Evolutionary conservation across 2,113 vertebrate genomes (phyloP), one percentile per base, ranked within the genome.

Genomic region (Daphoenositta chrysoptera): DNA sequence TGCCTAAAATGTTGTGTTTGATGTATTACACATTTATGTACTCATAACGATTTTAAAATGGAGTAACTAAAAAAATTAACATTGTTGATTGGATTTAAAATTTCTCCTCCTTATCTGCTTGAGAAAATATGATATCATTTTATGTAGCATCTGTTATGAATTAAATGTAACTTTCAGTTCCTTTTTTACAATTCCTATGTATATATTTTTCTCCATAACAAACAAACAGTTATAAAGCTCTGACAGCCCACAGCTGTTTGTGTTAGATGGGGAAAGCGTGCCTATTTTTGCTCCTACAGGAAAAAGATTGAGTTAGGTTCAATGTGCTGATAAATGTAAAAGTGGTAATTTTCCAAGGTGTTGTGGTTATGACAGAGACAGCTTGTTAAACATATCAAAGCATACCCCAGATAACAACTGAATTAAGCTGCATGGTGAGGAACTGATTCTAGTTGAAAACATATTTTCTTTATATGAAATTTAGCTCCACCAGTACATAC

Each of bases 341-440:
- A 92, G 40, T 72, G 45, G 31, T 91, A 90, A 47, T 78, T 56
- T 51, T 92, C 91, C 70, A 95, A 91, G 47, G 16, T 63, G 84
- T 37, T 85, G 83, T 40, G 68, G 40, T 91, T 87, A 77, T 51
- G 54, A 93, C 26, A 89, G 71, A 68, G 24, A 65, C 40, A 86
- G 57, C 23, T 94, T 91, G 27, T 90, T 86, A 92, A 91, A 83
- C 15, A 7, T 90, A 81, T 90, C 68, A 97, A 91, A 95, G 75
- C 70, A 86, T 82, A 84, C 33, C 78, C 80, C 39, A 93, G 57
- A 77, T 53, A 80, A 70, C 28, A 73, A 45, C 47, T 91, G 64
- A 92, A 91, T 53, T 39, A 60, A 90, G 42, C 23, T 6, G 39
- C 15, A 79, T 71, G 63, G 28, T 77, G 61, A 61, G 24, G 42